phyloP scores from a whole-genome alignment of 2,113 vertebrate species.

The Cebus imitator region DNA sequence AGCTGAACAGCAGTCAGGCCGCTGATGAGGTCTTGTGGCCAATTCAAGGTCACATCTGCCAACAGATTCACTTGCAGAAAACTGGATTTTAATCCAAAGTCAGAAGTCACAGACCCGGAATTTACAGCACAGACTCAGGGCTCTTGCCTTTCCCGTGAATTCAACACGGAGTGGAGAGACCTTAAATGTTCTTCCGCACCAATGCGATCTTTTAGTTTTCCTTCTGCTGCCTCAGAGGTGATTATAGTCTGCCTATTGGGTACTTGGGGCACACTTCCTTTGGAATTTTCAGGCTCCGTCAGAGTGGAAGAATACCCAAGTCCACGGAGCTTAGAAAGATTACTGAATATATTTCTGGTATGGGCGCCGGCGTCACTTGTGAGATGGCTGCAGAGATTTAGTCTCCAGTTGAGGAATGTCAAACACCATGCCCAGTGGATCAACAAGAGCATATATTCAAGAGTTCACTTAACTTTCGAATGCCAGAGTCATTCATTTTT shows the following conservation, averaged over 20 bases:
- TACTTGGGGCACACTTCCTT: not conserved
- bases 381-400: conserved; percentile 85
- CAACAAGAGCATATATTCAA: conserved; percentile 87
- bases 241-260: conserved; percentile 68
- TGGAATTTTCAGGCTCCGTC: conserved; percentile 22
- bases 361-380: conserved; percentile 86
- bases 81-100: conserved; percentile 5
- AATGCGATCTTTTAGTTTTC: not conserved
- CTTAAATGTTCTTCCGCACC: not conserved
- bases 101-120: not conserved
- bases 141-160: not conserved
- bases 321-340: conserved; percentile 74
- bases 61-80: not conserved
- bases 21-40: not conserved
- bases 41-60: not conserved
- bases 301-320: conserved; percentile 22
- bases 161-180: not conserved
- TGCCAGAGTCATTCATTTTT: conserved; percentile 86
- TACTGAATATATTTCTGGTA: conserved; percentile 80
- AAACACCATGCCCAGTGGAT: conserved; percentile 85
- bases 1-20: not conserved
- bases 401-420: conserved; percentile 87
- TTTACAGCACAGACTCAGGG: not conserved
- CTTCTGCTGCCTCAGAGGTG: not conserved
- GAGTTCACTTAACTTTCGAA: conserved; percentile 86